Evolutionary conservation across 2,113 vertebrate genomes (phyloP).

Genomic region (Setophaga kirtlandii): DNA sequence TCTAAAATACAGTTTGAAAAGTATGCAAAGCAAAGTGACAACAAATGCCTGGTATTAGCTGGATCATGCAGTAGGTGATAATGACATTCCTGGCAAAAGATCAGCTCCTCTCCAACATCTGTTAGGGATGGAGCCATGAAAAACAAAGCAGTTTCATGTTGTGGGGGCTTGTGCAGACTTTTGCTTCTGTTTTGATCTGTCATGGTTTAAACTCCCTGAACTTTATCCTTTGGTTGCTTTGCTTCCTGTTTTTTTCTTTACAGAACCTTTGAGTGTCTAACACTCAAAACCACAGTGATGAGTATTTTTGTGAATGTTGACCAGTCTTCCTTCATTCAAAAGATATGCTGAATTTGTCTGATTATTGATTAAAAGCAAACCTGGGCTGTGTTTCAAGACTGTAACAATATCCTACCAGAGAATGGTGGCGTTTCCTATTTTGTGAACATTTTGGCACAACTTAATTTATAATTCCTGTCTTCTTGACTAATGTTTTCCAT

Average conservation of each 20-base stretch:
- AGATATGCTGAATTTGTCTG: neutral
- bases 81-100: constrained; percentile 26
- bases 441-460: neutral
- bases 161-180: neutral
- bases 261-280: neutral
- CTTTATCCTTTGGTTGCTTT: neutral
- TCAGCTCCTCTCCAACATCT: constrained; percentile 42
- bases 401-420: neutral
- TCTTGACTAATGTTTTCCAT: neutral
- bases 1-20: neutral
- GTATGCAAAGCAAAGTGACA: neutral
- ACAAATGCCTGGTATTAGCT: neutral
- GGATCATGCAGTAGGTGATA: neutral
- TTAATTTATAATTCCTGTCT: neutral
- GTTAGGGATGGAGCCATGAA: neutral
- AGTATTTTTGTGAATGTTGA: neutral
- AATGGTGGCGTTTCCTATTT: neutral
- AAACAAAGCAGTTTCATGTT: neutral
- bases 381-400: neutral
- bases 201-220: neutral
- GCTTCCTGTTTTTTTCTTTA: neutral
- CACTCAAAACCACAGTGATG: neutral
- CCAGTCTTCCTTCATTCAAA: neutral
- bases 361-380: neutral
- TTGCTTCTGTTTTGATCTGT: neutral